phyloP scores from a whole-genome alignment of 2,113 vertebrate species.

The Meleagris gallopavo region DNA sequence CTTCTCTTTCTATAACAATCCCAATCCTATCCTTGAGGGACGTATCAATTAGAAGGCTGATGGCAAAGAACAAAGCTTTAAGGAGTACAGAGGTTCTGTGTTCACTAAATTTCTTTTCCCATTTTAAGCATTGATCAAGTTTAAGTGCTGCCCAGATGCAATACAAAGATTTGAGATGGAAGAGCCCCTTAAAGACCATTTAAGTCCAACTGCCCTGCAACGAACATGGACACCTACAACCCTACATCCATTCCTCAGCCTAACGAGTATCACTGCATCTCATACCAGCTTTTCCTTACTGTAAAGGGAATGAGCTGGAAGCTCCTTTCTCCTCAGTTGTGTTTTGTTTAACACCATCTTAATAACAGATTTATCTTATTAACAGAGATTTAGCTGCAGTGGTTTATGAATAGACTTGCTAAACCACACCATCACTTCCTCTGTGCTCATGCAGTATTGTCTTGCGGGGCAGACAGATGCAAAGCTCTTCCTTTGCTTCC shows the following conservation, averaged over 20 bases:
- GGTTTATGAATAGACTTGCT: neutral
- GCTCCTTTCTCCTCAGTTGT: neutral
- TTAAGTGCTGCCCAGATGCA: neutral
- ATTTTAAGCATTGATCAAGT: neutral
- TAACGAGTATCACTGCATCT: neutral
- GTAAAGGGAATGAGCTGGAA: neutral
- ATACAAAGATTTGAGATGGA: neutral
- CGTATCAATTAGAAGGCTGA: no score
- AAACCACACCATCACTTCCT: neutral
- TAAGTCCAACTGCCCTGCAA: no score
- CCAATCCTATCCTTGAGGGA: neutral
- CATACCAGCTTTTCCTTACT: neutral
- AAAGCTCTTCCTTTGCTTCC: neutral
- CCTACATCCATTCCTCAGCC: neutral
- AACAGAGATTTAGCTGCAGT: neutral
- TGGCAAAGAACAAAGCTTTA: neutral
- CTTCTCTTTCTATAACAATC: neutral
- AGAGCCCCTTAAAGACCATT: no score
- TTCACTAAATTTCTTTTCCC: neutral
- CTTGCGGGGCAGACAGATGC: neutral
- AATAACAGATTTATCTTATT: neutral
- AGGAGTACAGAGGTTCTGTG: neutral
- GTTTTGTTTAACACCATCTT: neutral
- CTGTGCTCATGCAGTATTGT: accelerated
- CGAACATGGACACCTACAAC: neutral